A percentile compares a stretch with the other conserved stretches of the same genome.
phyloP scores from a whole-genome alignment of 2,888 invertebrate genomes.

The Drosophila silvestris region DNA sequence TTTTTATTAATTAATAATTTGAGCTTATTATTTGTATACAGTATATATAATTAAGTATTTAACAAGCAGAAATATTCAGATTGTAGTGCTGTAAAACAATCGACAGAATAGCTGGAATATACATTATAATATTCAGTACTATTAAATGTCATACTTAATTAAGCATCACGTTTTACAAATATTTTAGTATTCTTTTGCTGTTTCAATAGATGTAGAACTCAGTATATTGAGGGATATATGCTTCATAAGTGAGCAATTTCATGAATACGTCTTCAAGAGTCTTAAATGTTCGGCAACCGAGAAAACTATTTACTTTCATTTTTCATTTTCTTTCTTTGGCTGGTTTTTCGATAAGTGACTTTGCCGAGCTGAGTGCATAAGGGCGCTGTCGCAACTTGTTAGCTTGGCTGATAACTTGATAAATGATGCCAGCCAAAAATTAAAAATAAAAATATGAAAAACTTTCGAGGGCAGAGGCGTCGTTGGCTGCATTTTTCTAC shows the following conservation, averaged over 20 bases:
- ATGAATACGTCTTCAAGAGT: neutral
- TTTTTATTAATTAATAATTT: neutral
- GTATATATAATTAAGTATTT: no score
- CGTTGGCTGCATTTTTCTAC: neutral
- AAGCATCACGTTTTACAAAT: no score
- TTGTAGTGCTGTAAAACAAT: neutral
- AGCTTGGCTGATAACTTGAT: slow-evolving; percentile 41
- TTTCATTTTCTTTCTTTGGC: neutral
- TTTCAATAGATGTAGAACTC: neutral
- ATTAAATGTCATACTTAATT: no score
- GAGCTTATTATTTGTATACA: neutral
- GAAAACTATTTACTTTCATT: neutral
- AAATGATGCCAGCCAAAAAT: slow-evolving; percentile 37
- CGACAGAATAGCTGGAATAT: no score
- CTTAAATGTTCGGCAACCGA: neutral
- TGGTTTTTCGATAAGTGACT: slow-evolving; percentile 36
- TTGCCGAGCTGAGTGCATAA: slow-evolving; percentile 29
- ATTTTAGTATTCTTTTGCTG: neutral
- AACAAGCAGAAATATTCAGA: no score
- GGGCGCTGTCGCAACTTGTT: slow-evolving; percentile 36
- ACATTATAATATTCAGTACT: no score
- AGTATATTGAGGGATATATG: neutral
- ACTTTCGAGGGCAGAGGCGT: neutral
- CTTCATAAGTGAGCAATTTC: neutral
- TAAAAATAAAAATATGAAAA: slow-evolving; percentile 14